Percentiles rank a stretch among this genome's conserved stretches.
Conservation (phyloP, 64 coral and sea anemone species). For the Acropora tenuis region DNA sequence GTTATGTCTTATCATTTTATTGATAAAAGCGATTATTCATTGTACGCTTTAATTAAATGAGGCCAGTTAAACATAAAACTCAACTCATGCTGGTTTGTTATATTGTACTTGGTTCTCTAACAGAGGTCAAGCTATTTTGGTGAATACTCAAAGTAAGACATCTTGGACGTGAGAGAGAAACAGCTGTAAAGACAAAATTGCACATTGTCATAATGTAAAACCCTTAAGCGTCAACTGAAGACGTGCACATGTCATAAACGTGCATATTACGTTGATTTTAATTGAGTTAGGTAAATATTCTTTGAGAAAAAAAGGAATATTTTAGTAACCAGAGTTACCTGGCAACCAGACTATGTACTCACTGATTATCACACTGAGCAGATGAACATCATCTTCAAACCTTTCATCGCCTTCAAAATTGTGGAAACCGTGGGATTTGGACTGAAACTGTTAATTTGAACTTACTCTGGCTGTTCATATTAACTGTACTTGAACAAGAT, state of each 20-base stretch:
- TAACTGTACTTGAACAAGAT: neutral
- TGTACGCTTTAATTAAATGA: neutral
- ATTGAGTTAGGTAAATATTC: conserved; percentile 28
- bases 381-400: neutral
- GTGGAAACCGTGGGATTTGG: no score
- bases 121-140: neutral
- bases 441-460: no score
- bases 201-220: neutral
- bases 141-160: no score
- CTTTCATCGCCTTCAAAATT: no score
- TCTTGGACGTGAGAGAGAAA: no score
- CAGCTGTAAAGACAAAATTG: neutral
- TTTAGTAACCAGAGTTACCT: neutral
- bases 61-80: no score
- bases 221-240: no score
- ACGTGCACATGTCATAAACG: neutral
- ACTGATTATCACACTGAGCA: neutral
- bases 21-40: neutral
- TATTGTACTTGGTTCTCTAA: neutral
- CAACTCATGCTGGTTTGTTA: no score
- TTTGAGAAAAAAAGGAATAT: neutral
- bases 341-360: neutral
- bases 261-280: neutral
- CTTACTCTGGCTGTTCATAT: no score
- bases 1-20: neutral